These are phyloP conservation scores for Dromiciops gliroides DNA, from an alignment of 2,113 vertebrate species.

Conservation along the genomic window DNA sequence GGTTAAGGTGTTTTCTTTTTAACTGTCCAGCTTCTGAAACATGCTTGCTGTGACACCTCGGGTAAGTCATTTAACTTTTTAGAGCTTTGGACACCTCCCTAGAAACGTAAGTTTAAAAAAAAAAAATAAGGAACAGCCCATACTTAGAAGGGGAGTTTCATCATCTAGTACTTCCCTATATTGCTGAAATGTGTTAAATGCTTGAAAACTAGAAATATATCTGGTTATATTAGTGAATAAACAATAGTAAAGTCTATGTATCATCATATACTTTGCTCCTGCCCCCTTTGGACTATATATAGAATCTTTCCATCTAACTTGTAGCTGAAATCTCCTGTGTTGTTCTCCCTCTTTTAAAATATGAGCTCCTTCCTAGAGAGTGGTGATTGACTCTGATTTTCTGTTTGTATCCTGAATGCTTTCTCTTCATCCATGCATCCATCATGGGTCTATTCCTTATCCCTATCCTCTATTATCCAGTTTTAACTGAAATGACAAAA, in stretches of 20 bases:
- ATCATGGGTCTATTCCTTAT: not conserved
- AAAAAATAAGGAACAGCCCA: not conserved
- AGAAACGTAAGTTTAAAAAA: not conserved
- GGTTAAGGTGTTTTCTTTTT: not conserved
- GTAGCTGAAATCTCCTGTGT: not conserved
- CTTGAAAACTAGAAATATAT: not conserved
- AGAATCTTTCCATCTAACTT: not conserved
- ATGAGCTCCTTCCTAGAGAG: not conserved
- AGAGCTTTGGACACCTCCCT: not conserved
- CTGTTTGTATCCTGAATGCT: not conserved
- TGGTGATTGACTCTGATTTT: not conserved
- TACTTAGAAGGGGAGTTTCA: not conserved
- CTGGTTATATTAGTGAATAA: not conserved
- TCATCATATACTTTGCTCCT: not conserved
- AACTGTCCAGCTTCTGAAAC: not conserved
- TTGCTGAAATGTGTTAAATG: not conserved
- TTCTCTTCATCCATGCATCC: not conserved
- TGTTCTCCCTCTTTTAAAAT: not conserved
- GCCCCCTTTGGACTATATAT: not conserved
- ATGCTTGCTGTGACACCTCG: not conserved
- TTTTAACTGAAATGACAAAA: not conserved
- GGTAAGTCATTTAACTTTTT: not conserved
- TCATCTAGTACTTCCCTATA: not conserved
- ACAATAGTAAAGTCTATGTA: not conserved
- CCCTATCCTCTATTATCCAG: not conserved